Evolutionary conservation across 1,140 invertebrate genomes (phyloP), one percentile per base, ranked within the genome.

Genomic region (Zelostemma sp.): DNA sequence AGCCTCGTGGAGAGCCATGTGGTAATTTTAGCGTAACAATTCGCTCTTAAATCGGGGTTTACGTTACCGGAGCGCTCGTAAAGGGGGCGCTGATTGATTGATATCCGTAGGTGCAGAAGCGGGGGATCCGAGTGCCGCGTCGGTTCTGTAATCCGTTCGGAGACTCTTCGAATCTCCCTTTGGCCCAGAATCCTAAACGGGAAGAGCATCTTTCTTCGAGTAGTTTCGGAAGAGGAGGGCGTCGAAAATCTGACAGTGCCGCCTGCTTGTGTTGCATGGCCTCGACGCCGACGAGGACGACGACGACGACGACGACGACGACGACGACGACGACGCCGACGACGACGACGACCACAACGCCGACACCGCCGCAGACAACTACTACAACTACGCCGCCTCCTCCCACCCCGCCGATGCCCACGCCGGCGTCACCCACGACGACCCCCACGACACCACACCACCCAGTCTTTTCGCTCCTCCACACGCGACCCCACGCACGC

Each of bases 11-110:
- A 40, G 53, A 71, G 65, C 73, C 69, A 75, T 71, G 70, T 72
- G 65, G 67, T 75, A 74, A 72, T 75, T 73, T 78, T 72, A 72
- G 69, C 63, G 60, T 70, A 72, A 73, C 71, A 77, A 75, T 77
- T 73, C 56, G 38, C 47, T 68, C 57, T 62, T 58, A 55, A 60
- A 55, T 58, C 41, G 28, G 62, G 60, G 50, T 72, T 72, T 65
- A 68, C 45, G 16, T 57, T 63, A 49, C 50, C 50, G 57, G 51
- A 68, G 45, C 53, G 48, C 21, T 57, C 14, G 51, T 66, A 77
- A 75, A 73, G 68, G 8, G 64, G 57, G 62, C 74, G 70, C 35
- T 54, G 72, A 78, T 74, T 74, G 74, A 78, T 74, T 76, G 70
- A 74, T 73, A 74, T 60, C 50, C 65, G 46, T 66, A 72, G 51